Conservation (phyloP, 2,888 invertebrate genomes). For the Cryptophagus acutangulus region DNA sequence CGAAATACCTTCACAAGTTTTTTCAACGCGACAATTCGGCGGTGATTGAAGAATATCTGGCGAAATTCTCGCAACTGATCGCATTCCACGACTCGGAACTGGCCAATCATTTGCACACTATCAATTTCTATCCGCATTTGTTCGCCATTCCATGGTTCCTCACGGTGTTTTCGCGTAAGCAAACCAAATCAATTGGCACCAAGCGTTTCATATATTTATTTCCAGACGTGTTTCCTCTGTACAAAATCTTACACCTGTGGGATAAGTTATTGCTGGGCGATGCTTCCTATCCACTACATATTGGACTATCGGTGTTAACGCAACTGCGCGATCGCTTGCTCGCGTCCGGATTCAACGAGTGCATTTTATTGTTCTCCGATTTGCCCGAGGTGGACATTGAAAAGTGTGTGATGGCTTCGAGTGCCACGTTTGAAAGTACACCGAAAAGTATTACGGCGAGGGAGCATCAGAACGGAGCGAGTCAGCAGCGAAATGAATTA, state of each 20-base stretch:
- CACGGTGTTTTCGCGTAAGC: constrained; percentile 97
- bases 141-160: constrained; percentile 99
- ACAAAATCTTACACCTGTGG: constrained; percentile 97
- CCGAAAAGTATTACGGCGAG: constrained; percentile 85
- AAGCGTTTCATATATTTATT: constrained; percentile 29
- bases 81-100: constrained; percentile 92
- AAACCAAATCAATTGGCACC: constrained; percentile 10
- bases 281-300: constrained; percentile 87
- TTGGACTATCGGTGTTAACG: constrained; percentile 87
- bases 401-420: constrained; percentile 82
- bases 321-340: constrained; percentile 82
- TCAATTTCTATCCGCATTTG: constrained; percentile 93
- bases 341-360: constrained; percentile 94
- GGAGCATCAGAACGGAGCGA: constrained; percentile 59
- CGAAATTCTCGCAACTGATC: constrained; percentile 93
- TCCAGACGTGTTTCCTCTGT: constrained; percentile 93
- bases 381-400: constrained; percentile 96
- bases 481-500: constrained; percentile 27
- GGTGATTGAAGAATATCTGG: constrained; percentile 94
- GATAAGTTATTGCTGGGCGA: constrained; percentile 92
- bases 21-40: constrained; percentile 95
- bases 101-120: constrained; percentile 84
- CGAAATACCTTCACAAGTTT: constrained; percentile 94
- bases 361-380: constrained; percentile 97
- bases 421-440: constrained; percentile 76